A percentile compares a stretch with the other conserved stretches of the same genome.
Conservation (phyloP, 2,113 vertebrate species). For the Gobiocypris rarus region DNA sequence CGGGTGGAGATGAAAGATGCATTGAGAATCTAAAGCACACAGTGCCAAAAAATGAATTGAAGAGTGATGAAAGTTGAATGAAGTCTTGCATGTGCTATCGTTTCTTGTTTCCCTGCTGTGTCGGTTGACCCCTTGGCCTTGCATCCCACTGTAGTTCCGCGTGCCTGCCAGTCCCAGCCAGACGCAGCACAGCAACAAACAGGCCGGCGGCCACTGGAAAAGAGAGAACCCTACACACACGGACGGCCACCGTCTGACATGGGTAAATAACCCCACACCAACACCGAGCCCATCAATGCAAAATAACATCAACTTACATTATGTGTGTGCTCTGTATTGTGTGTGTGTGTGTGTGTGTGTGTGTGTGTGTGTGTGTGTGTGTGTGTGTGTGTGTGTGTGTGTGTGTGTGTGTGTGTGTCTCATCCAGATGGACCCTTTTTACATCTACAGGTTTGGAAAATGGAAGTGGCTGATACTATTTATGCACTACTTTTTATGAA, state of each 20-base stretch:
- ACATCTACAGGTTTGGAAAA: neutral
- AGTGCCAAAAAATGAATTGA: neutral
- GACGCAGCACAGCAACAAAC: constrained; percentile 65
- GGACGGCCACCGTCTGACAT: constrained; percentile 72
- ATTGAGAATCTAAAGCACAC: neutral
- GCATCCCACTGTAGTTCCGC: constrained; percentile 71
- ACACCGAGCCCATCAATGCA: neutral
- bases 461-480: neutral
- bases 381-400: neutral
- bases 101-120: constrained; percentile 10
- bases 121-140: constrained; percentile 59
- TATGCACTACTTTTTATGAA: no score
- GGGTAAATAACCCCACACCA: constrained; percentile 67
- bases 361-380: neutral
- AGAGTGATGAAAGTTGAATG: neutral
- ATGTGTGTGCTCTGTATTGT: neutral
- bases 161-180: constrained; percentile 72
- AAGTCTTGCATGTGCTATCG: constrained; percentile 1
- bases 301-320: neutral
- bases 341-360: constrained; percentile 1
- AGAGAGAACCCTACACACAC: constrained; percentile 67
- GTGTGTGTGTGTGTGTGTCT: neutral
- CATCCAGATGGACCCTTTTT: neutral
- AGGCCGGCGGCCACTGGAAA: constrained; percentile 68
- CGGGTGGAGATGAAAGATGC: neutral